Conservation (phyloP, 2,797 vertebrate species). For the Takifugu ocellatus region DNA sequence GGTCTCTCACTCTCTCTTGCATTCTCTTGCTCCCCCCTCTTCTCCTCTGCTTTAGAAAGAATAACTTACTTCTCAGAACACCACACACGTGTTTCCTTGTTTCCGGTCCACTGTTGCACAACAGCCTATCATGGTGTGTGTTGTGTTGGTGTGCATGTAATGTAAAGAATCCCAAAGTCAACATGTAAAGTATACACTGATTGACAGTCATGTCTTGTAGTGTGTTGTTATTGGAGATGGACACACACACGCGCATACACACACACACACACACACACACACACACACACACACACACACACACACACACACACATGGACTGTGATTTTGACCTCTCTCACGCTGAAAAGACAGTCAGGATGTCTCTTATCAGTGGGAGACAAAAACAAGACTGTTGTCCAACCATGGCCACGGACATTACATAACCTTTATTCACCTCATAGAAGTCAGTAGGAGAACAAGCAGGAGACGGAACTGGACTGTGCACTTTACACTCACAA, state of each 20-base stretch:
- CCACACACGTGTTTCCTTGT: conserved; percentile 49
- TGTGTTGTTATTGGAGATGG: too few relatives aligned
- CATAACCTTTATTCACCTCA: conserved; percentile 31
- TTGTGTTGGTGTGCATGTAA: neutral
- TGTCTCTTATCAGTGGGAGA: neutral
- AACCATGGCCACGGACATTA: conserved; percentile 18
- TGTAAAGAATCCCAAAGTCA: conserved; percentile 4
- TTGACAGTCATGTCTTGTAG: too few relatives aligned
- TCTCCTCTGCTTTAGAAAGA: conserved; percentile 38
- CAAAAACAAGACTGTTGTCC: too few relatives aligned
- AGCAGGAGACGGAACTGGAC: neutral
- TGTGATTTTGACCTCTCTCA: neutral
- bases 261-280: too few relatives aligned
- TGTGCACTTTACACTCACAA: too few relatives aligned
- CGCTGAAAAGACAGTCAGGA: conserved; percentile 15
- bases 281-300: too few relatives aligned
- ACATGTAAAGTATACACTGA: too few relatives aligned
- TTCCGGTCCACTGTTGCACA: conserved; percentile 14
- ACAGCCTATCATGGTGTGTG: conserved; percentile 8
- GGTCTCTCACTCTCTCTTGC: neutral
- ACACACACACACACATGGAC: too few relatives aligned
- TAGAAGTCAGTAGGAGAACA: neutral
- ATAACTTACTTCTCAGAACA: conserved; percentile 61
- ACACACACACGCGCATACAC: too few relatives aligned
- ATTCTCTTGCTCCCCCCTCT: conserved; percentile 1